A percentile compares a stretch with the other conserved stretches of the same genome.
These are phyloP conservation scores for Cheirogaleus medius DNA, from an alignment of 2,113 vertebrate species.

Conservation along the genomic window DNA sequence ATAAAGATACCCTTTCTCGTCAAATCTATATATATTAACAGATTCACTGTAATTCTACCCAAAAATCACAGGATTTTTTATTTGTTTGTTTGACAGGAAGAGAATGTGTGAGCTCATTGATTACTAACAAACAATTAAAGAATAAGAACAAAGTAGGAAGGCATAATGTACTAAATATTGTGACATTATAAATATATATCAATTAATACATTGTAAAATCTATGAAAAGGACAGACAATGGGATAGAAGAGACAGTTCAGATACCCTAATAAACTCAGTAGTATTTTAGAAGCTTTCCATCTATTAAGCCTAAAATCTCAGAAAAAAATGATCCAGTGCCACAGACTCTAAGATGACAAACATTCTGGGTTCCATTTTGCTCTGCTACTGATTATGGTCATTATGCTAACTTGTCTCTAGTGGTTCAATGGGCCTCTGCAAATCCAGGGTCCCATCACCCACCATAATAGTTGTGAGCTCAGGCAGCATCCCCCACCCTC, in stretches of 20 bases:
- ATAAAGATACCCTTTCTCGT: not conserved
- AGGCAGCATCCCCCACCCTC: accelerated
- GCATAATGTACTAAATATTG: not conserved
- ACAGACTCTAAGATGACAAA: not conserved
- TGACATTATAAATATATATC: not conserved
- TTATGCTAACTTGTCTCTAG: not conserved
- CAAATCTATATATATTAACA: not conserved
- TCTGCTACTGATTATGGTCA: not conserved
- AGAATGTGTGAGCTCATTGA: not conserved
- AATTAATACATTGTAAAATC: not conserved
- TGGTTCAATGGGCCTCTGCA: not conserved
- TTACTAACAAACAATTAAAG: not conserved
- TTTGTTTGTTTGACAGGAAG: not conserved
- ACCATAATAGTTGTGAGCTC: not conserved
- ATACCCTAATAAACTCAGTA: not conserved
- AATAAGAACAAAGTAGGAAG: not conserved
- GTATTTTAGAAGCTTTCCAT: not conserved
- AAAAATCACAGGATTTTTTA: not conserved
- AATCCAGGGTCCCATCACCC: not conserved
- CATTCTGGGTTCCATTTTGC: not conserved
- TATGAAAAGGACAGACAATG: not conserved
- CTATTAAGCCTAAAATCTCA: not conserved
- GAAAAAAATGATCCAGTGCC: not conserved
- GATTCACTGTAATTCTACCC: not conserved
- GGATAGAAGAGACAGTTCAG: not conserved